phyloP scores from a whole-genome alignment of 2,113 vertebrate genomes.

The Festucalex cinctus region DNA sequence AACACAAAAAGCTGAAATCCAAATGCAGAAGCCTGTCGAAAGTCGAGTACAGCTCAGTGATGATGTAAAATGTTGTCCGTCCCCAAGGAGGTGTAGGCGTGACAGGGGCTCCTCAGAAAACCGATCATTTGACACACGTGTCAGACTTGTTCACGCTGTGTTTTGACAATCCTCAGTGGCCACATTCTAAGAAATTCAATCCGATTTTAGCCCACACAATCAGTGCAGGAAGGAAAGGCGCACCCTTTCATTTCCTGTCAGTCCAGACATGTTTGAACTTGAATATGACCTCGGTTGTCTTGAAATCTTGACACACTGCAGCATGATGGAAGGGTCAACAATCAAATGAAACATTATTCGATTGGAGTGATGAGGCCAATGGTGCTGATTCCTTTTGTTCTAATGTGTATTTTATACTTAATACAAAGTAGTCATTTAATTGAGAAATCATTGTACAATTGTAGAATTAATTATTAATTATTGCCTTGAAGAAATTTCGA shows the following conservation, averaged over 20 bases:
- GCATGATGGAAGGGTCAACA: not conserved
- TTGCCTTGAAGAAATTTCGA: too few species aligned
- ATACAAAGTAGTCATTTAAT: not conserved
- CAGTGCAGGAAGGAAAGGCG: constrained; percentile 3
- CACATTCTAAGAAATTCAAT: constrained; percentile 36
- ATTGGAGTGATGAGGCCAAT: not conserved
- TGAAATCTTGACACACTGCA: not conserved
- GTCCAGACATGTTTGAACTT: constrained; percentile 14
- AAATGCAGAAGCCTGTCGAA: not conserved
- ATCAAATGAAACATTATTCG: not conserved
- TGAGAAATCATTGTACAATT: not conserved
- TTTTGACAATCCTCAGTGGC: constrained; percentile 33
- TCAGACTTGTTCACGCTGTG: constrained; percentile 30
- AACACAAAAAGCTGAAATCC: not conserved
- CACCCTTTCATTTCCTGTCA: not conserved
- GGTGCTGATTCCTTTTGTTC: not conserved
- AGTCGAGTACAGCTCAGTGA: not conserved
- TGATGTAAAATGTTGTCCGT: constrained; percentile 10
- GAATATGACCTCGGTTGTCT: not conserved
- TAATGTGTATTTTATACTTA: not conserved
- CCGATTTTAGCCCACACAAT: constrained; percentile 22
- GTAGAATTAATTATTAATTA: too few species aligned
- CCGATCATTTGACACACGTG: not conserved
- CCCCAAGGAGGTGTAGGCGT: constrained; percentile 15
- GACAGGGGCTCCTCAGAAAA: not conserved